A percentile compares a stretch with the other conserved stretches of the same genome.
These are phyloP conservation scores for Mythimna vitellina DNA, from an alignment of 2,888 invertebrate species.

Conservation along the genomic window DNA sequence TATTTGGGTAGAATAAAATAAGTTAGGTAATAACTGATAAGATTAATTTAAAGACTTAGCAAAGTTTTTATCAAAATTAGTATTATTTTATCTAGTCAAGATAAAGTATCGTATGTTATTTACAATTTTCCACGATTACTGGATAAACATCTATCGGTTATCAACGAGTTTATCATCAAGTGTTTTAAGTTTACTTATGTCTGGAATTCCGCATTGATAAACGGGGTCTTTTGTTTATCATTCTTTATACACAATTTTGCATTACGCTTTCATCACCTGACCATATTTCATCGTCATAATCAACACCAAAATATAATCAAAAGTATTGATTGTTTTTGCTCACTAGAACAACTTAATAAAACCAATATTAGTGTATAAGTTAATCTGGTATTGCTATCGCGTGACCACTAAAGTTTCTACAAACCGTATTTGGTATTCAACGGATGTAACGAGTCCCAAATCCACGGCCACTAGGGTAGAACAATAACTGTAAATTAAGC, in stretches of 20 bases:
- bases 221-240: slow-evolving; percentile 8
- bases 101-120: slow-evolving; percentile 39
- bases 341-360: slow-evolving; percentile 19
- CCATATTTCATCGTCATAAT: not conserved
- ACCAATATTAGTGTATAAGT: slow-evolving; percentile 53
- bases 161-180: slow-evolving; percentile 30
- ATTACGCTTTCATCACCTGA: not conserved
- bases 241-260: not conserved
- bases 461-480: slow-evolving; percentile 80
- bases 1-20: slow-evolving; percentile 28
- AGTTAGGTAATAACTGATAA: slow-evolving; percentile 7
- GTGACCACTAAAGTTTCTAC: slow-evolving; percentile 72
- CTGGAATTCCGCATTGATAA: slow-evolving; percentile 38
- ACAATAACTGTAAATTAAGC: slow-evolving; percentile 89
- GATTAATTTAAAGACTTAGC: slow-evolving; percentile 34
- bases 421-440: slow-evolving; percentile 76
- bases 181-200: slow-evolving; percentile 8
- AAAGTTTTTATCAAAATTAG: slow-evolving; percentile 27
- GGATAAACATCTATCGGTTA: slow-evolving; percentile 39
- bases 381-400: slow-evolving; percentile 68
- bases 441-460: slow-evolving; percentile 76
- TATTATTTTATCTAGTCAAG: slow-evolving; percentile 41
- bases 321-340: not conserved
- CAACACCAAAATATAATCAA: not conserved
- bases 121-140: slow-evolving; percentile 48